Base-by-base conservation (phyloP, 2,888 invertebrate genomes). In the Hedychridium roseum region DNA sequence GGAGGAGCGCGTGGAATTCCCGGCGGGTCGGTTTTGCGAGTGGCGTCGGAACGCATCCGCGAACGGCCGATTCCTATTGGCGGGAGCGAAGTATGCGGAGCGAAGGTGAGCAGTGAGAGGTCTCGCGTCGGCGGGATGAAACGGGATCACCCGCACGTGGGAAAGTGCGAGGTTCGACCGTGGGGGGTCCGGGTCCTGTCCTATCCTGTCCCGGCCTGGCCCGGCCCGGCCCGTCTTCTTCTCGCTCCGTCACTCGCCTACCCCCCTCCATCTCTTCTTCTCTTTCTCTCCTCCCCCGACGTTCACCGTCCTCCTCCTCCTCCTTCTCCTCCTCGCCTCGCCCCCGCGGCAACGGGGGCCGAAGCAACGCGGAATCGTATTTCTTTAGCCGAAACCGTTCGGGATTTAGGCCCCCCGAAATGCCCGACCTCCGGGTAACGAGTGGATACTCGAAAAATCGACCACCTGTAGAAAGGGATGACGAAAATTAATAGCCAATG, bases 81-180 rank as follows among this genome's bases (percentile, higher is more conserved):
- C 5, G 6, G 43, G 50, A 43, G 53, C 46, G 45, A 60, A 63
- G 59, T 60, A 64, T 66, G 62, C 61, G 58, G 61, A 67, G 61
- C 58, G 26, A 42, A 23, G 37, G 23, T 18, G 32, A 50, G 37
- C 30, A 28, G 34, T 36, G 39, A 38, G 45, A 50, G 59, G 64
- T 45, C 51, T 61, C 60, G 56, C 60, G 75, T 71, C 78, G 76
- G 78, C 73, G 68, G 73, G 77, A 78, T 77, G 70, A 78, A 78
- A 78, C 76, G 72, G 65, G 78, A 78, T 78, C 78, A 77, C 78
- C 78, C 78, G 76, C 75, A 78, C 77, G 77, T 78, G 78, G 78
- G 77, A 78, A 78, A 78, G 75, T 76, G 76, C 75, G 75, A 75
- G 71, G 64, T 70, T 68, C 61, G 64, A 66, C 76, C 72, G 69